Evolutionary conservation across 2,797 vertebrate species (phyloP), one percentile per base, ranked within the genome.

Genomic region (Acropternis orthonyx): DNA sequence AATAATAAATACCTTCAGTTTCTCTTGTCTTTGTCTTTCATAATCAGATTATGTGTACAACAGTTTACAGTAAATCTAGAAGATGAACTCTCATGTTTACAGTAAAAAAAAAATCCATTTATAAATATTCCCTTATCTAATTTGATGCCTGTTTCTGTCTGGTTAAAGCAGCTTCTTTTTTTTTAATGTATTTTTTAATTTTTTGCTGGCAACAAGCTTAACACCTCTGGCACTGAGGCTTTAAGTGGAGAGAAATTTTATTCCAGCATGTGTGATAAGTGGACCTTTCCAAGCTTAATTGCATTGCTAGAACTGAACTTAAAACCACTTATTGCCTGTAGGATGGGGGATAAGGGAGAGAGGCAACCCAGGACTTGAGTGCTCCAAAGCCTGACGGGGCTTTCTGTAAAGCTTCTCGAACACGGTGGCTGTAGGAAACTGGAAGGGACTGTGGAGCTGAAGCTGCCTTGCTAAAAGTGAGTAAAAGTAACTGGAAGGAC

Each of bases 1-100:
- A 97, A 96, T 97, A 97, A 98, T 98, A 97, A 98, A 98, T 97
- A 98, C 95, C 95, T 98, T 97, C 97, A 93, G 97, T 98, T 98
- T 97, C 97, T 96, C 93, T 94, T 96, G 97, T 97, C 95, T 93
- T 96, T 97, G 98, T 97, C 97, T 97, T 97, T 98, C 92, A 89
- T 97, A 89, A 95, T 96, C 95, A 97, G 88, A 96, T 91, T 75
- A 92, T 11, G 3, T 92, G 89, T 95, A 77, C 81, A 93, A 94
- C 37, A 84, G 96, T 96, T 97, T 96, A 95, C 93, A 94, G 74
- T 90, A 94, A 94, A 96, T 80, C 71, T 92, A 63, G 86, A 87
- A 76, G 76, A 89, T 67, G 30, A 91, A 88, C 36, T 91, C 51
- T 94, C 88, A 78, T 46, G 91, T 96, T 96, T 96, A 96, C 96